Conservation (phyloP, 2,113 vertebrate genomes). For the Dicerorhinus sumatrensis region DNA sequence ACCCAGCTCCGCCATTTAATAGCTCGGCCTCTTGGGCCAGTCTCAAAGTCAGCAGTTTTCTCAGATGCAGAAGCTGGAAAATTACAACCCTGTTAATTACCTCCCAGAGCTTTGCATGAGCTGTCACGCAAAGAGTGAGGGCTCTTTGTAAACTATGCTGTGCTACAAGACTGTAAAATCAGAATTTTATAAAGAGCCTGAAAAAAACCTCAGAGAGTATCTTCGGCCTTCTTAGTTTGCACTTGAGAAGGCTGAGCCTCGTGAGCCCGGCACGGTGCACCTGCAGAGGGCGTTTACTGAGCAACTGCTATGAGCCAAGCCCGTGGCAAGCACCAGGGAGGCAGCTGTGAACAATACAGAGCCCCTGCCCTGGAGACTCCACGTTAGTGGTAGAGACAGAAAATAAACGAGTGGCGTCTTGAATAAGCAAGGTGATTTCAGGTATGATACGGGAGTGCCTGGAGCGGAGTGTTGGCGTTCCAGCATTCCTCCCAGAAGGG, state of each 20-base stretch:
- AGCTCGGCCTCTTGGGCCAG: neutral
- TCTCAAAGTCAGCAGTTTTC: neutral
- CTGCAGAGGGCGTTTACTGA: neutral
- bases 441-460: neutral
- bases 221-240: neutral
- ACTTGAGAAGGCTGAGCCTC: neutral
- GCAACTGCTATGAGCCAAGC: neutral
- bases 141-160: neutral
- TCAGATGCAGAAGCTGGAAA: neutral
- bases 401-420: neutral
- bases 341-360: neutral
- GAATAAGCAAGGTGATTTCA: neutral
- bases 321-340: neutral
- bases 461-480: neutral
- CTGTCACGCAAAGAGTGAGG: neutral
- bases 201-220: neutral
- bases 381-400: neutral
- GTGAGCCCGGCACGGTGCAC: neutral
- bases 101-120: neutral
- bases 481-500: neutral
- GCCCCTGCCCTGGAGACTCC: neutral
- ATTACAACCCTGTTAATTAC: neutral
- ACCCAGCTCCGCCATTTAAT: neutral
- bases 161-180: neutral
- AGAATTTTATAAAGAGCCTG: neutral